Evolutionary conservation across 1,140 invertebrate genomes (phyloP).

Genomic region (Pemphigus obesinymphae): DNA sequence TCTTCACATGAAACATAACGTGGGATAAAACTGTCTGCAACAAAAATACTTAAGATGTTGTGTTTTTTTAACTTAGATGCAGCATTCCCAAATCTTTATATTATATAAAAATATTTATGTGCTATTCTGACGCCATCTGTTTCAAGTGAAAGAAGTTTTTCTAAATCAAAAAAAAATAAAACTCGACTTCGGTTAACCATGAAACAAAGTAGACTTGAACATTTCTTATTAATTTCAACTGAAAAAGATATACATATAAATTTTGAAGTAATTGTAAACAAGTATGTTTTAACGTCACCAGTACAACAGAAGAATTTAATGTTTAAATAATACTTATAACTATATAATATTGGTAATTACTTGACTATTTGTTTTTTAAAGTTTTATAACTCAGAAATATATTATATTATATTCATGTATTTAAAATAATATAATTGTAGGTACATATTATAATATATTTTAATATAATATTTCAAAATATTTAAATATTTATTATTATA

Average conservation of each 20-base stretch:
- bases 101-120: background rate
- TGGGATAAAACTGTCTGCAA: background rate
- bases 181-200: background rate
- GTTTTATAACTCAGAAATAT: too few relatives aligned
- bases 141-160: background rate
- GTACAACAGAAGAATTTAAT: background rate
- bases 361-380: too few relatives aligned
- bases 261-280: background rate
- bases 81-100: background rate
- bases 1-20: background rate
- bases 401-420: too few relatives aligned
- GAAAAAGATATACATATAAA: background rate
- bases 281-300: background rate
- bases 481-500: too few relatives aligned
- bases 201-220: background rate
- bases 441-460: too few relatives aligned
- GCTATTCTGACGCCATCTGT: background rate
- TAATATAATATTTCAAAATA: too few relatives aligned
- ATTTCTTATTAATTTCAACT: background rate
- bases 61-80: background rate
- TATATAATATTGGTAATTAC: too few relatives aligned
- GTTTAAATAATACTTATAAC: constrained; percentile 5
- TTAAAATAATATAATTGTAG: too few relatives aligned
- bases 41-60: background rate
- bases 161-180: background rate